Evolutionary conservation across 2,113 vertebrate species (phyloP), one percentile per base, ranked within the genome.

Genomic region (Xiphophorus couchianus): DNA sequence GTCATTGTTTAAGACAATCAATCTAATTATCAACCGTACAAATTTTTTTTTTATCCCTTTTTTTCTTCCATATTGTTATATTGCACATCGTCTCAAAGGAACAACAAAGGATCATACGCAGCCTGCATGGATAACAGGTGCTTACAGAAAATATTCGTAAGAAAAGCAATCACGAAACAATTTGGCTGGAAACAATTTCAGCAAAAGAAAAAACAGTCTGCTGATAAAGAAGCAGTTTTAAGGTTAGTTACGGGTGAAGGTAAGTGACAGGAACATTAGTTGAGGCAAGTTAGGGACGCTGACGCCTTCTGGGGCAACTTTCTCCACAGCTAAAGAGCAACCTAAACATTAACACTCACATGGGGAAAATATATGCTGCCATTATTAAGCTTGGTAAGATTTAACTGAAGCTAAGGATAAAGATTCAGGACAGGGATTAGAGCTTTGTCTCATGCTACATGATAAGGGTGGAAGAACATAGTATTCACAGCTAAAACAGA

Each of bases 101-200:
- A 39, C 71, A 71, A 74, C 71, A 74, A 61, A 37, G 67, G 71
- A 19, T 84, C 68, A 62, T 39, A 73, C 51, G 81, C 69, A 66
- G 77, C 44, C 62, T 70, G 61, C 33, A 8, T 79, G 35, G 17
- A 29, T n/a, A 60, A 81, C 71, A 69, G 76, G 70, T 61, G 44
- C 60, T 31, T 72, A 67, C 13, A 77, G 62, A 54, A 27, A 22
- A 31, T 48, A 6, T n/a, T n/a, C 25, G 25, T 58, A 58, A 54
- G 29, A 35, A 69, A 72, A 48, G 22, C 1, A n/a, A 28, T 67
- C 65, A 78, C 69, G 73, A 63, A 65, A 84, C 17, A 3, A 62
- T 86, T 86, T 88, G 87, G 89, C 90, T 91, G 93, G 83, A 92
- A 91, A 85, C 44, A 60, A 66, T 78, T 54, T 69, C 51, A 61